These are phyloP conservation scores for Psococerastis gibbosa DNA, from an alignment of 2,888 invertebrate genomes.

Conservation along the genomic window DNA sequence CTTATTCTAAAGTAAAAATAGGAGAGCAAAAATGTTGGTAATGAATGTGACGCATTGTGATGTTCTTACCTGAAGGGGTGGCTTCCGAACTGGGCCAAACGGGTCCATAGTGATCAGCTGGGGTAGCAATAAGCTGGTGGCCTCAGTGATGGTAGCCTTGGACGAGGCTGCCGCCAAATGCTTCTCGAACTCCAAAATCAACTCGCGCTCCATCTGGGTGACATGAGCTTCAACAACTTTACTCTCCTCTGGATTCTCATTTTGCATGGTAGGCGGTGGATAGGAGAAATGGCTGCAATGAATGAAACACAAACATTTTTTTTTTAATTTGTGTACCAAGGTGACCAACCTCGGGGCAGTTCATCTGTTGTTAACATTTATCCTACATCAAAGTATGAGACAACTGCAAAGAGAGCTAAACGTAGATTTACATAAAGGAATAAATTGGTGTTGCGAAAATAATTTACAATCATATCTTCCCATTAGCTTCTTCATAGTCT, in stretches of 20 bases:
- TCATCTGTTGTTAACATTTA: no score
- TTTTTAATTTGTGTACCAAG: no score
- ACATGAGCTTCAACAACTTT: slow-evolving; percentile 47
- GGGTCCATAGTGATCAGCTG: slow-evolving; percentile 72
- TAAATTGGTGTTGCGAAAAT: no score
- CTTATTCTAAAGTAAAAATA: no score
- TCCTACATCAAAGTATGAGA: no score
- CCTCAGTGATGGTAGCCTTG: slow-evolving; percentile 68
- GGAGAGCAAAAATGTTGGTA: no score
- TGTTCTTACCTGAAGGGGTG: slow-evolving; percentile 40
- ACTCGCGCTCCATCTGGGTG: slow-evolving; percentile 49
- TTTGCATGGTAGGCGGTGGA: slow-evolving; percentile 46
- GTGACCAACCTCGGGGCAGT: no score
- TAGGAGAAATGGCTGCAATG: slow-evolving; percentile 42
- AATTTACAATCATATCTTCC: no score
- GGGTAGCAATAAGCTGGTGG: slow-evolving; percentile 64
- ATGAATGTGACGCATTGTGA: no score
- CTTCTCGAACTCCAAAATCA: slow-evolving; percentile 73
- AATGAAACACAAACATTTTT: background rate
- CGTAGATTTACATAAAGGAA: no score
- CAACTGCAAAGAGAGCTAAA: no score
- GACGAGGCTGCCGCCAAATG: slow-evolving; percentile 81
- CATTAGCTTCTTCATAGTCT: no score
- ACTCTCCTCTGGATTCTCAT: slow-evolving; percentile 37
- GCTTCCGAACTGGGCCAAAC: slow-evolving; percentile 59